Conservation (phyloP, 2,113 vertebrate genomes). For the Eurystomus gularis region DNA sequence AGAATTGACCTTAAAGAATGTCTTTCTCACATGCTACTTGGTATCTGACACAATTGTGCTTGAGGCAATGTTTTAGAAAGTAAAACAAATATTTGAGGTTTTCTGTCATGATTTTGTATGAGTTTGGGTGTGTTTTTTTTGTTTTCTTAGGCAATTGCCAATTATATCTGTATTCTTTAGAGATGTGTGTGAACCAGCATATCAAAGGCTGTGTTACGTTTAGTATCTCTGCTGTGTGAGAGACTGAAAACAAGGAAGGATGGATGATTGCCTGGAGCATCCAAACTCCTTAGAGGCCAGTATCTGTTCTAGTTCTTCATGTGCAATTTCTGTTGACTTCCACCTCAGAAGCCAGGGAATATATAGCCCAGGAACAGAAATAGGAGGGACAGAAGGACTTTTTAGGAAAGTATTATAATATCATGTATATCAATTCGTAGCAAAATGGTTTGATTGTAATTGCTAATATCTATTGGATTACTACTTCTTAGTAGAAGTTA, state of each 20-base stretch:
- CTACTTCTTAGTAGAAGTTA: neutral
- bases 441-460: neutral
- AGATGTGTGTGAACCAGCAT: neutral
- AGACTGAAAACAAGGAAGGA: conserved; percentile 12
- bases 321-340: neutral
- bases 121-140: neutral
- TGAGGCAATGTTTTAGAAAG: neutral
- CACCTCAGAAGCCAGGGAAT: neutral
- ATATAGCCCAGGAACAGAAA: neutral
- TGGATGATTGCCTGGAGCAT: conserved; percentile 32
- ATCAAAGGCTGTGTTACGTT: conserved; percentile 26
- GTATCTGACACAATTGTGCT: neutral
- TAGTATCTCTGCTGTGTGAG: neutral
- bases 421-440: neutral
- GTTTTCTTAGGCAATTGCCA: conserved; percentile 17
- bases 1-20: neutral
- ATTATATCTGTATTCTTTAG: neutral
- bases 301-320: conserved; percentile 26
- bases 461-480: neutral
- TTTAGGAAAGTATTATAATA: neutral
- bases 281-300: neutral
- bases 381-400: neutral
- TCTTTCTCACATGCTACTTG: neutral
- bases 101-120: neutral
- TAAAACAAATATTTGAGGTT: conserved; percentile 10